Percentiles rank a stretch among this genome's conserved stretches.
Evolutionary conservation across 2,888 invertebrate species (phyloP).

Genomic region (Drosophila algonquin): DNA sequence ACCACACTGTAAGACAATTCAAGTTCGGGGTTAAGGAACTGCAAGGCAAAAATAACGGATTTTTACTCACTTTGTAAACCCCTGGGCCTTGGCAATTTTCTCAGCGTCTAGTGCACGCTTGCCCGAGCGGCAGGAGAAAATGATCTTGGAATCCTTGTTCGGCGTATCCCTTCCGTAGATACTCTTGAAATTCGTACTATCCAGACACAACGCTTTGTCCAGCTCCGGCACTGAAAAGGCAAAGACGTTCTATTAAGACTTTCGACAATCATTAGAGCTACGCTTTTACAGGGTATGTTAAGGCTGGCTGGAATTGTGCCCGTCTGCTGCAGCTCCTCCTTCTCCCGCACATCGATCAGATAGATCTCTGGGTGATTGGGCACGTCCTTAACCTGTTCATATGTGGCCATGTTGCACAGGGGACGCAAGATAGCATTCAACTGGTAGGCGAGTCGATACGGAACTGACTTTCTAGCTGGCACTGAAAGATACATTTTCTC

Average conservation of each 20-base stretch:
- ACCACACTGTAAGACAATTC: constrained; percentile 39
- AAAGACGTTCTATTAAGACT: not conserved
- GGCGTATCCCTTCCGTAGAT: constrained; percentile 56
- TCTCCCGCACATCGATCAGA: constrained; percentile 91
- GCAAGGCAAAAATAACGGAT: not conserved
- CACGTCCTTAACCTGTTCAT: constrained; percentile 85
- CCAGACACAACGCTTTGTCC: constrained; percentile 39
- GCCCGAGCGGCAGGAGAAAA: constrained; percentile 64
- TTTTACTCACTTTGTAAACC: constrained; percentile 53
- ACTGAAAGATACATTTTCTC: constrained; percentile 50
- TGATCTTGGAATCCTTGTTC: constrained; percentile 48
- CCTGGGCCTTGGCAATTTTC: constrained; percentile 49
- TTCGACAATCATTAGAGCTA: not conserved
- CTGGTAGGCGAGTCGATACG: constrained; percentile 33
- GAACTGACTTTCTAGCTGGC: constrained; percentile 53
- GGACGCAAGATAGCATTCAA: constrained; percentile 39
- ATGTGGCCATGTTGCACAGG: constrained; percentile 79
- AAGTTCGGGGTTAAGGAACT: not conserved
- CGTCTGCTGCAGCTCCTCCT: constrained; percentile 88
- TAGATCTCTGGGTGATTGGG: constrained; percentile 85
- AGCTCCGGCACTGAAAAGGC: constrained; percentile 50
- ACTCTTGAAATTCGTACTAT: constrained; percentile 35
- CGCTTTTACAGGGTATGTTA: constrained; percentile 89
- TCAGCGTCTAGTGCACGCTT: constrained; percentile 50
- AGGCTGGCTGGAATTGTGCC: constrained; percentile 90